These are phyloP conservation scores for Phlogophora meticulosa DNA, from an alignment of 2,888 invertebrate species.

Conservation along the genomic window DNA sequence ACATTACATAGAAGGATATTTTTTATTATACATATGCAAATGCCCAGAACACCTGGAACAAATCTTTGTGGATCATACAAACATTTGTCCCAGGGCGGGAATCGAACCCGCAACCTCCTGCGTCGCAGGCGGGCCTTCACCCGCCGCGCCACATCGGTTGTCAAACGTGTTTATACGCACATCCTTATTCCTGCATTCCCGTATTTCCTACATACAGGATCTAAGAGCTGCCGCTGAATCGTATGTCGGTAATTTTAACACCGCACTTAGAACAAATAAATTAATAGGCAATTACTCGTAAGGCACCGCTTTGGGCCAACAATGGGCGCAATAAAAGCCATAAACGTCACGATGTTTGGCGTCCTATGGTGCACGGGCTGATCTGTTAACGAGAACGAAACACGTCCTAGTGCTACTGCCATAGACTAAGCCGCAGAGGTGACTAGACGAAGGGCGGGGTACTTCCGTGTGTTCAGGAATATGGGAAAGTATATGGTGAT, in stretches of 20 bases:
- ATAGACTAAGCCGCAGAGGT: slow-evolving; percentile 70
- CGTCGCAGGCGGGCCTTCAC: too few relatives aligned
- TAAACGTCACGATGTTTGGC: slow-evolving; percentile 86
- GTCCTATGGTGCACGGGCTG: slow-evolving; percentile 84
- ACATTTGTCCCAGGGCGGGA: too few relatives aligned
- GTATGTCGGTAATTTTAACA: slow-evolving; percentile 60
- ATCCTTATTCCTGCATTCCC: background rate
- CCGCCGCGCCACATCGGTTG: too few relatives aligned
- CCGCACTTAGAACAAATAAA: slow-evolving; percentile 66
- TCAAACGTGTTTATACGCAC: background rate
- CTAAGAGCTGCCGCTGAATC: slow-evolving; percentile 16
- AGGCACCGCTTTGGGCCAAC: slow-evolving; percentile 77
- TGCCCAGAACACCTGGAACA: too few relatives aligned
- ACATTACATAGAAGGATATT: too few relatives aligned
- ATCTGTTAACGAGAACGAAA: slow-evolving; percentile 87
- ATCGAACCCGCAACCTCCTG: too few relatives aligned
- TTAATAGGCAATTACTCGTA: slow-evolving; percentile 78
- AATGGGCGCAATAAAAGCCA: slow-evolving; percentile 84
- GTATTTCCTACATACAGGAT: background rate
- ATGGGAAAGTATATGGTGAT: background rate
- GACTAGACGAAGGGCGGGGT: background rate
- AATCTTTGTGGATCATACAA: too few relatives aligned
- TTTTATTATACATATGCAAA: too few relatives aligned
- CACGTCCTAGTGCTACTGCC: slow-evolving; percentile 80
- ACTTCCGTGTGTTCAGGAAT: slow-evolving; percentile 31